These are phyloP conservation scores for Vireo griseus DNA, from an alignment of 2,797 vertebrate species.

Conservation along the genomic window DNA sequence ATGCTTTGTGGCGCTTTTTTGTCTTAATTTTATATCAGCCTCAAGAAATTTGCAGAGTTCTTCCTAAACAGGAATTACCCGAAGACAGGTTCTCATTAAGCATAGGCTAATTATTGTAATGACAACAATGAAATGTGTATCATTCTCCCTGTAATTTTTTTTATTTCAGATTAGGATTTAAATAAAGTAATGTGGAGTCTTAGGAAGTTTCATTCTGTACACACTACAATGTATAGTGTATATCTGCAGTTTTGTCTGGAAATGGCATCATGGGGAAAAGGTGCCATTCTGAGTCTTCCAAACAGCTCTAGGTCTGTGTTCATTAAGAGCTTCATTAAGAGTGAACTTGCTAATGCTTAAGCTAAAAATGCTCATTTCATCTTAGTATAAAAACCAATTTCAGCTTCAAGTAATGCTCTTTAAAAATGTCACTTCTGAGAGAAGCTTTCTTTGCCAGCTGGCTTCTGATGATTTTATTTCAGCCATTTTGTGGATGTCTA, in stretches of 20 bases:
- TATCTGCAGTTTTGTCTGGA: neutral
- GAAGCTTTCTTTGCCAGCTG: neutral
- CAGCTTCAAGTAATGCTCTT: neutral
- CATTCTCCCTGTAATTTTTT: neutral
- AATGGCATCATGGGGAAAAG: neutral
- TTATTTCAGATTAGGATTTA: neutral
- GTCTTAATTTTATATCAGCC: neutral
- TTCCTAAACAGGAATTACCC: neutral
- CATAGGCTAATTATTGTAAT: neutral
- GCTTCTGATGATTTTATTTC: neutral
- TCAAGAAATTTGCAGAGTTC: neutral
- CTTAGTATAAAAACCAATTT: neutral
- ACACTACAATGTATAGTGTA: fast-evolving
- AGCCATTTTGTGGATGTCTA: neutral
- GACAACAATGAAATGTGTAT: neutral
- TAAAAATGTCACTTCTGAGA: neutral
- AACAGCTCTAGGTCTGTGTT: neutral
- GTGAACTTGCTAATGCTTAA: neutral
- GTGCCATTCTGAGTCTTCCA: neutral
- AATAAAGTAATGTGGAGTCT: neutral
- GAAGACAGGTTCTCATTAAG: neutral
- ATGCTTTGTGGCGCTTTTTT: neutral
- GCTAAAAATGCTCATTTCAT: neutral
- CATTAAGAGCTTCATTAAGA: neutral
- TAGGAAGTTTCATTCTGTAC: neutral